phyloP scores from a whole-genome alignment of 2,113 vertebrate genomes.

The Aldabrachelys gigantea region DNA sequence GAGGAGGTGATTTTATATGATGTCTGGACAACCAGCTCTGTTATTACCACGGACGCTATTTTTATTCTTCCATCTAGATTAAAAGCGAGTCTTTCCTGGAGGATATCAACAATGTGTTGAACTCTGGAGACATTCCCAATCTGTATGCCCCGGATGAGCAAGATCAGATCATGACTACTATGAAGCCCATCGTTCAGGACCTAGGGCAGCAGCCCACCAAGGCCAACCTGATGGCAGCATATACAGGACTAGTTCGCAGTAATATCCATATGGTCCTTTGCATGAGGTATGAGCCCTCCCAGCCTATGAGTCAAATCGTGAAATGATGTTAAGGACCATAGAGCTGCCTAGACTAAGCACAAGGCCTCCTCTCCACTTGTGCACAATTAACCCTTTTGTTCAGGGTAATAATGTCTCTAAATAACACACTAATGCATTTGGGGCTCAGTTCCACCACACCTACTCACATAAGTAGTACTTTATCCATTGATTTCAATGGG shows the following conservation, averaged over 20 bases:
- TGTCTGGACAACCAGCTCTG: neutral
- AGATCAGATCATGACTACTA: slow-evolving; percentile 86
- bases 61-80: slow-evolving; percentile 78
- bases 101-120: slow-evolving; percentile 92
- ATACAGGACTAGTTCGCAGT: slow-evolving; percentile 82
- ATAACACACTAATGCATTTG: neutral
- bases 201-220: slow-evolving; percentile 91
- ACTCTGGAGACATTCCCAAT: slow-evolving; percentile 90
- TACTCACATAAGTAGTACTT: neutral
- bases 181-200: slow-evolving; percentile 87
- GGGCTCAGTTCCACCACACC: neutral
- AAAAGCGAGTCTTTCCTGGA: slow-evolving; percentile 93
- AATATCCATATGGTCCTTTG: slow-evolving; percentile 93
- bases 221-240: slow-evolving; percentile 89
- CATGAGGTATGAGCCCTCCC: slow-evolving; percentile 85
- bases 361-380: neutral
- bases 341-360: neutral
- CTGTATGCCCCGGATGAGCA: slow-evolving; percentile 87
- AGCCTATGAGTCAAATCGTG: neutral
- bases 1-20: neutral
- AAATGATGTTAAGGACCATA: neutral
- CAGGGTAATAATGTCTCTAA: neutral
- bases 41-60: neutral
- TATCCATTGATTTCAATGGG: neutral
- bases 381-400: neutral